A percentile compares a stretch with the other conserved stretches of the same genome.
phyloP scores from a whole-genome alignment of 1,140 invertebrate genomes.

The Drosophila seguyi region DNA sequence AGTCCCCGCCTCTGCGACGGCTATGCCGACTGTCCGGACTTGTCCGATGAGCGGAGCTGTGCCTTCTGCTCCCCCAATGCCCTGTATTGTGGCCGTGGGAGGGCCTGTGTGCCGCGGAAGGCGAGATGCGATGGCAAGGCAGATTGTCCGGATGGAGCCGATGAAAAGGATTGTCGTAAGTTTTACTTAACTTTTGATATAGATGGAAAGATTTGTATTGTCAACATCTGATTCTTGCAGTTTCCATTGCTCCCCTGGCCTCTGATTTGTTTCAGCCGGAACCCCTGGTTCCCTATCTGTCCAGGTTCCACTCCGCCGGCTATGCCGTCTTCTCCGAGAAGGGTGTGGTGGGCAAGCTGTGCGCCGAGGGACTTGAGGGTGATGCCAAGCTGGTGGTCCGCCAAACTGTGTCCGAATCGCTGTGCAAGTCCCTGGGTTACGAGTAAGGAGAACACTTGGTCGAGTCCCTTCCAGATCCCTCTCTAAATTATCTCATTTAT shows the following conservation, averaged over 20 bases:
- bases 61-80: slow-evolving; percentile 90
- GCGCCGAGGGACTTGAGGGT: slow-evolving; percentile 89
- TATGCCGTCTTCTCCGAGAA: slow-evolving; percentile 94
- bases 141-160: slow-evolving; percentile 94
- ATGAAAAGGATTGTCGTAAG: slow-evolving; percentile 94
- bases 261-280: slow-evolving; percentile 86
- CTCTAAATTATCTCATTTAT: not conserved
- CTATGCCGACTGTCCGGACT: slow-evolving; percentile 93
- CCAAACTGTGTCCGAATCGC: slow-evolving; percentile 90
- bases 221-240: slow-evolving; percentile 84
- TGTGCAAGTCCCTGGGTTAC: slow-evolving; percentile 91
- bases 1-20: slow-evolving; percentile 93
- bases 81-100: slow-evolving; percentile 91
- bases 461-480: not conserved
- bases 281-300: slow-evolving; percentile 88
- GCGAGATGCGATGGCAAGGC: slow-evolving; percentile 92
- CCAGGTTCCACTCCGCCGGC: slow-evolving; percentile 89
- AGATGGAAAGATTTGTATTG: no score
- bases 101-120: slow-evolving; percentile 89
- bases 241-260: slow-evolving; percentile 90
- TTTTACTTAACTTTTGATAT: no score
- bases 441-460: slow-evolving; percentile 86
- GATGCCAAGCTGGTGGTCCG: slow-evolving; percentile 85
- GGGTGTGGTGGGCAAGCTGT: slow-evolving; percentile 92
- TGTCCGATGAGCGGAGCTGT: slow-evolving; percentile 92